Base-by-base conservation (phyloP, 2,797 vertebrate genomes). In the Aulostomus chinensis region DNA sequence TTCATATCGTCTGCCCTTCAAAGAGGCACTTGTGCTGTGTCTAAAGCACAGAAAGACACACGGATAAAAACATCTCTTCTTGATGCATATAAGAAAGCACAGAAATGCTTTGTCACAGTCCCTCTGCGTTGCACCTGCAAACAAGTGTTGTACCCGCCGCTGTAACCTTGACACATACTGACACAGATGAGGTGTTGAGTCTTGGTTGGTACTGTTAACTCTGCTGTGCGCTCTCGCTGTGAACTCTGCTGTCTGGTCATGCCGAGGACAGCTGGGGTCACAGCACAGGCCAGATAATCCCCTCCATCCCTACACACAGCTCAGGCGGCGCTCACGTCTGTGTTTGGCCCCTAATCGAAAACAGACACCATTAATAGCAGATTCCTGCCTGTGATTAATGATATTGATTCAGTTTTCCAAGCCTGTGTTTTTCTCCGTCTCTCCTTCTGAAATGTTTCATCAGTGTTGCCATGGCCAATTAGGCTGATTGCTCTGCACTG, bases 381-480 rank as follows among this genome's bases (percentile, higher is more conserved):
- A 89, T 86, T 90, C 81, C 80, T 88, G 75, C 36, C 62, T 43
- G 68, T 92, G 91, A 92, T 91, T 91, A 89, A 92, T 91, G 88
- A 90, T 88, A 90, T 91, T 88, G 87, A 91, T 91, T 91, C 78
- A 85, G 82, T 88, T 90, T 90, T 89, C 87, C 84, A 81, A 86
- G 85, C 58, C 68, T 64, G 66, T 81, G 68, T 90, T 89, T 86
- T 85, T 85, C 81, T 76, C 80, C 57, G 58, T 60, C 51, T 61
- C 58, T 74, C 67, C 40, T 65, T 70, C 81, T 84, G 73, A 85
- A 83, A 89, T 78, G 85, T 88, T 90, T 91, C 86, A 89, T 90
- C 87, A 82, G 81, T 55, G 71, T 90, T 91, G 88, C 88, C 88
- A 89, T 80, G 87, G 86, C 58, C 81, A 90, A 92, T 93, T 91